phyloP scores from a whole-genome alignment of 1,140 invertebrate species.

The Drosophila kanapiae region DNA sequence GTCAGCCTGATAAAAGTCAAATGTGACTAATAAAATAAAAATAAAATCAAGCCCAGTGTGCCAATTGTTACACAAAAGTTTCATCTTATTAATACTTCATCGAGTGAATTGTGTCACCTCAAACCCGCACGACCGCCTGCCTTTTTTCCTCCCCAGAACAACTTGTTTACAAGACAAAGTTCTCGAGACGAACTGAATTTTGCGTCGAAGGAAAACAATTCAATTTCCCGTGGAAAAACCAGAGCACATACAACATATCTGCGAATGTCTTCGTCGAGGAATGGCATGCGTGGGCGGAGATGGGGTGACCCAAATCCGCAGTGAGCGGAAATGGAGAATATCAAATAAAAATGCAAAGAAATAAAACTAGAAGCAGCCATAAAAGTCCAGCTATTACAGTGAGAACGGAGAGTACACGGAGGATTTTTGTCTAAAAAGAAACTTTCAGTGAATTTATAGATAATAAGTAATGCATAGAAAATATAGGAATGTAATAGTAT shows the following conservation, averaged over 20 bases:
- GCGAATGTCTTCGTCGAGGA: slow-evolving; percentile 56
- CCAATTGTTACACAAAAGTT: slow-evolving; percentile 45
- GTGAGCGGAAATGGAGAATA: slow-evolving; percentile 61
- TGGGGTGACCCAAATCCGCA: slow-evolving; percentile 73
- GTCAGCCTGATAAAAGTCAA: slow-evolving; percentile 50
- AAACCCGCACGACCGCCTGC: neutral
- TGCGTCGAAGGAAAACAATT: slow-evolving; percentile 72
- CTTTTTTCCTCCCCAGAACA: slow-evolving; percentile 24
- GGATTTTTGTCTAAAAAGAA: no score
- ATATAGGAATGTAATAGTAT: no score
- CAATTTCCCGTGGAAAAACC: slow-evolving; percentile 70
- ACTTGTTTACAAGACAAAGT: slow-evolving; percentile 72
- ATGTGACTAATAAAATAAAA: slow-evolving; percentile 56
- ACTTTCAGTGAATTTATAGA: no score
- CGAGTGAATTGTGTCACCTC: slow-evolving; percentile 62
- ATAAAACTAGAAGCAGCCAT: slow-evolving; percentile 56
- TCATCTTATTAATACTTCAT: slow-evolving; percentile 78
- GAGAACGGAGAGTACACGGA: neutral
- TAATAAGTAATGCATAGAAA: no score
- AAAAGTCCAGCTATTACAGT: slow-evolving; percentile 45
- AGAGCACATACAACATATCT: slow-evolving; percentile 52
- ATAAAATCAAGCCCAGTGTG: slow-evolving; percentile 6
- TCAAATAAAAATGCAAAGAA: slow-evolving; percentile 67
- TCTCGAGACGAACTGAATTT: slow-evolving; percentile 52
- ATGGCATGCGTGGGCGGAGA: slow-evolving; percentile 41